Percentiles rank a stretch among this genome's conserved stretches.
Evolutionary conservation across 2,888 invertebrate species (phyloP).

Genomic region (Falcaria lacertinaria): DNA sequence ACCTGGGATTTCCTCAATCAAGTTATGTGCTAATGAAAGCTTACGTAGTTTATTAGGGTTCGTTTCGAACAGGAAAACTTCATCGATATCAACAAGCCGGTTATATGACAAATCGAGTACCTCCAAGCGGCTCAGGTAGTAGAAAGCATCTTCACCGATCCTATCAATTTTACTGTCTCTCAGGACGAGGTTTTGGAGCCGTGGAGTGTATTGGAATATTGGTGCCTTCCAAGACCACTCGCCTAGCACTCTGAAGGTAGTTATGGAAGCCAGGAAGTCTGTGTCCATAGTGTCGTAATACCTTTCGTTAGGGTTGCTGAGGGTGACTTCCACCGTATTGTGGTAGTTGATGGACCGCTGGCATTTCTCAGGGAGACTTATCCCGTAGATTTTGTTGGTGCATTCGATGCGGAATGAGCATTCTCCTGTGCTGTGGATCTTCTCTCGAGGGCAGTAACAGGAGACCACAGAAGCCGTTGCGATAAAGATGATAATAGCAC

Average conservation of each 20-base stretch:
- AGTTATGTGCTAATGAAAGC: slow-evolving; percentile 47
- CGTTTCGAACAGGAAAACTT: slow-evolving; percentile 48
- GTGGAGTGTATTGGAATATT: slow-evolving; percentile 44
- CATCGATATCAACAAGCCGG: slow-evolving; percentile 35
- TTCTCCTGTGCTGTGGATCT: slow-evolving; percentile 24
- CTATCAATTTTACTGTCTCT: slow-evolving; percentile 36
- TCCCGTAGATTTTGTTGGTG: slow-evolving; percentile 30
- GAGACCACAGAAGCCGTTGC: slow-evolving; percentile 21
- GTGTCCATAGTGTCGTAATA: slow-evolving; percentile 33
- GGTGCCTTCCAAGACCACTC: slow-evolving; percentile 38
- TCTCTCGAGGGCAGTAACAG: slow-evolving; percentile 40
- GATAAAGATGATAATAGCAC: slow-evolving; percentile 40
- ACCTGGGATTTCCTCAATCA: slow-evolving; percentile 37
- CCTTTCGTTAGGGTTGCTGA: slow-evolving; percentile 38
- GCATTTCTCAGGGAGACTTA: slow-evolving; percentile 42
- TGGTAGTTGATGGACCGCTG: slow-evolving; percentile 49
- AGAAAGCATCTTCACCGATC: slow-evolving; percentile 44
- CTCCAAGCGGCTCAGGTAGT: slow-evolving; percentile 39
- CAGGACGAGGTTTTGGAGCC: slow-evolving; percentile 41
- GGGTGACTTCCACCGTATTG: slow-evolving; percentile 42
- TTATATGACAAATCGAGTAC: slow-evolving; percentile 53
- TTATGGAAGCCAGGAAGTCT: slow-evolving; percentile 41
- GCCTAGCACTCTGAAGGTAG: slow-evolving; percentile 41
- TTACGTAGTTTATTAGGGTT: slow-evolving; percentile 43
- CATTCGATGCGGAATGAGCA: slow-evolving; percentile 51